phyloP scores from a whole-genome alignment of 2,113 vertebrate genomes.

The Chionodraco myersi region DNA sequence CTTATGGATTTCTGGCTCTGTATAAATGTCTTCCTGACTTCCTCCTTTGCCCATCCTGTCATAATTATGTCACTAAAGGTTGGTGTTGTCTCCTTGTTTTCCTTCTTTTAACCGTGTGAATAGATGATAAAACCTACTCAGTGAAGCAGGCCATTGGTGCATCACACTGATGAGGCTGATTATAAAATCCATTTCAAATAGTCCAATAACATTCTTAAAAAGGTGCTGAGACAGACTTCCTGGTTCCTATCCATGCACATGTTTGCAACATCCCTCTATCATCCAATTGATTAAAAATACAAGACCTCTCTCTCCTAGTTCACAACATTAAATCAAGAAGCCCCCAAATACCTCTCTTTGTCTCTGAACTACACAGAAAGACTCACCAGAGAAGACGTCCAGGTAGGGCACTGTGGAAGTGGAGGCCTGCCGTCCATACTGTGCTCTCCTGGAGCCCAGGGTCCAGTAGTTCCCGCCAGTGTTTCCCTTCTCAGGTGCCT shows the following conservation, averaged over 20 bases:
- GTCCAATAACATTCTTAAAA: too few relatives aligned
- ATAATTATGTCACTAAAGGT: too few relatives aligned
- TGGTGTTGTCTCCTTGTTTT: too few relatives aligned
- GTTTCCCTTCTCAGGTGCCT: slow-evolving; percentile 65
- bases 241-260: slow-evolving; percentile 3
- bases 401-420: slow-evolving; percentile 79
- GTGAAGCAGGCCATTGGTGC: too few relatives aligned
- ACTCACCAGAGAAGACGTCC: slow-evolving; percentile 96
- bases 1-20: too few relatives aligned
- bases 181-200: too few relatives aligned
- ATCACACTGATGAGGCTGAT: too few relatives aligned
- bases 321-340: neutral
- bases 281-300: neutral
- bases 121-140: too few relatives aligned
- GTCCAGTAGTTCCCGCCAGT: slow-evolving; percentile 74
- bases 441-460: slow-evolving; percentile 79
- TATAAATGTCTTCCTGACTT: neutral
- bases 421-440: slow-evolving; percentile 79
- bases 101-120: too few relatives aligned
- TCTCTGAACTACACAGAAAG: neutral
- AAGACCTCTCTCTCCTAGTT: neutral
- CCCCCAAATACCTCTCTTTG: neutral
- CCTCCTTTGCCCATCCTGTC: too few relatives aligned
- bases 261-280: neutral
- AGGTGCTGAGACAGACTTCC: neutral